Evolutionary conservation across 2,888 invertebrate genomes (phyloP).

Genomic region (Subacronicta megacephala): DNA sequence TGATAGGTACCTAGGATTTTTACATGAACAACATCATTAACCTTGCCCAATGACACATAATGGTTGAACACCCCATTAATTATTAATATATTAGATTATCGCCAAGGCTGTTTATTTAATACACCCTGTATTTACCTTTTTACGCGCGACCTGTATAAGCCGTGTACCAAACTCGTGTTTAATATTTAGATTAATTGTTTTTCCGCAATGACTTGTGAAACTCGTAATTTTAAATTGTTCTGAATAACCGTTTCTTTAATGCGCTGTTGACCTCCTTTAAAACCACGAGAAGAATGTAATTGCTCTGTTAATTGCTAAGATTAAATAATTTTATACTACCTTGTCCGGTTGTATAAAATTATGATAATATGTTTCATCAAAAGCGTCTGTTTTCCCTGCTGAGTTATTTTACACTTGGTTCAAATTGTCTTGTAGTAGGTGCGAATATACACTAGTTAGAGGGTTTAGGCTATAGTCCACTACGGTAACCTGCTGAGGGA

Average conservation of each 20-base stretch:
- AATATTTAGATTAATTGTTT: slow-evolving; percentile 71
- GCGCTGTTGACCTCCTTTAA: slow-evolving; percentile 32
- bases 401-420: too few species aligned
- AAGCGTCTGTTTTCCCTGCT: too few species aligned
- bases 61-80: slow-evolving; percentile 22
- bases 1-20: too few species aligned
- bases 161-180: slow-evolving; percentile 36
- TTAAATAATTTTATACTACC: too few species aligned
- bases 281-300: slow-evolving; percentile 24
- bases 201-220: slow-evolving; percentile 62
- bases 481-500: too few species aligned
- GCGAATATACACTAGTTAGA: too few species aligned
- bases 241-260: slow-evolving; percentile 53
- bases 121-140: slow-evolving; percentile 42
- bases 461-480: too few species aligned
- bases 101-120: slow-evolving; percentile 23
- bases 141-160: slow-evolving; percentile 38
- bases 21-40: slow-evolving; percentile 27
- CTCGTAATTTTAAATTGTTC: slow-evolving; percentile 64
- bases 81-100: slow-evolving; percentile 37
- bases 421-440: too few species aligned
- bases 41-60: slow-evolving; percentile 19
- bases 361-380: too few species aligned
- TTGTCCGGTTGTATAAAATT: too few species aligned
- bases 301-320: slow-evolving; percentile 1